Evolutionary conservation across 2,797 vertebrate genomes (phyloP), one percentile per base, ranked within the genome.

Genomic region (Sebastiscus tertius): DNA sequence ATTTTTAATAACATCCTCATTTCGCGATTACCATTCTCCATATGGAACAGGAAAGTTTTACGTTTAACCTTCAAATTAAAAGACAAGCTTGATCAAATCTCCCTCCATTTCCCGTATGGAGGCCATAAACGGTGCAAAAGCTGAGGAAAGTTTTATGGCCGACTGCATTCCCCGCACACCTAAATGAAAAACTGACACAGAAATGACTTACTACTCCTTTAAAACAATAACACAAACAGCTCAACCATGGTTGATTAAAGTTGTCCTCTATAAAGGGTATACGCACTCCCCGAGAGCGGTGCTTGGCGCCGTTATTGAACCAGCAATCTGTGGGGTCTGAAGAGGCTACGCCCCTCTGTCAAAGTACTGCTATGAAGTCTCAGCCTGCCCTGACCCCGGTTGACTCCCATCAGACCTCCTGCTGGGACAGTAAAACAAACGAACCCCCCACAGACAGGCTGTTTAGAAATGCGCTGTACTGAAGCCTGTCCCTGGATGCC

Each of bases 391-490:
- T 93, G 94, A 96, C 94, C 94, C 89, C 67, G 77, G 82, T 94
- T 94, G 94, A 95, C 94, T 94, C 75, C 75, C 88, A 90, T 93
- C 90, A 90, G 87, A 87, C 93, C 93, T 93, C 93, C 93, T 93
- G 88, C 93, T 89, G 93, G 88, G 92, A 93, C 86, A 85, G 89
- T 95, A 94, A 95, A 96, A 96, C 94, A 96, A 95, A 95, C 91
- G 58, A 83, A 81, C 91, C 90, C 87, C 88, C 90, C 82, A 75
- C 65, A 90, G 93, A 94, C 92, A 92, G 90, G 87, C 82, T 94
- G 92, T 94, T 95, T 95, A 90, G 92, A 94, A 92, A 93, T 87
- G 85, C 61, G 77, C 80, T 82, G 86, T 83, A 89, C 80, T 91
- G 89, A 92, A 92, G 93, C 79, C 65, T 91, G 92, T 93, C 92